Base-by-base conservation (phyloP, 2,888 invertebrate genomes). In the Psylliodes chrysocephalus region DNA sequence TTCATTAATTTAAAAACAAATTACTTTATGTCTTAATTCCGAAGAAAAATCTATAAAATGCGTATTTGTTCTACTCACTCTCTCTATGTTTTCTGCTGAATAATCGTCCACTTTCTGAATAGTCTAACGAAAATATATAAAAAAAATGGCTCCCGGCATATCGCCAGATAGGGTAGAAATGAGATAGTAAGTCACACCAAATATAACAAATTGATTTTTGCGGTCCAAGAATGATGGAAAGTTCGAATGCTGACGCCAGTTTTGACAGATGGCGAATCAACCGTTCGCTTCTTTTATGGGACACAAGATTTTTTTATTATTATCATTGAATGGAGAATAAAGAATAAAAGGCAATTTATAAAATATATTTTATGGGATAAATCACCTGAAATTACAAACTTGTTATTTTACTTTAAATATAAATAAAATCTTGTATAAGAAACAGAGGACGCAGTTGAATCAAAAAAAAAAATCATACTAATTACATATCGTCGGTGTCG, bases 171-270 rank as follows among this genome's bases (percentile, higher is more conserved):
- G 66, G 60, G 40, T 44, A 30, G 18, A 54, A 59, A 54, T 63
- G 63, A 59, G 63, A 59, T 67, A 71, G 66, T 62, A 63, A 64
- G 56, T 62, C 56, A 60, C 62, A 67, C 53, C 61, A 69, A 66
- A 70, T 69, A 73, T 73, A 74, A 74, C 73, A 75, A 75, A 77
- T 76, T 76, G 75, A 76, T 74, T 76, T 72, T 72, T 70, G 71
- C 69, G 74, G 72, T 75, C 73, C 71, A 70, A 73, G 70, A 68
- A 40, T 54, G 70, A 42, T 42, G 42, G 42, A 42, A 12, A 15
- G 67, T 67, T 62, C 64, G 67, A 73, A 72, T 68, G 71, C 75
- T 75, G 75, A 77, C 76, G 75, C 75, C 75, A 72, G 71, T 74
- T 76, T 75, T 76, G 77, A 75, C 75, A 75, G 75, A 73, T 77